Conservation (phyloP, 1,140 invertebrate genomes). For the Thaumetopoea pityocampa region DNA sequence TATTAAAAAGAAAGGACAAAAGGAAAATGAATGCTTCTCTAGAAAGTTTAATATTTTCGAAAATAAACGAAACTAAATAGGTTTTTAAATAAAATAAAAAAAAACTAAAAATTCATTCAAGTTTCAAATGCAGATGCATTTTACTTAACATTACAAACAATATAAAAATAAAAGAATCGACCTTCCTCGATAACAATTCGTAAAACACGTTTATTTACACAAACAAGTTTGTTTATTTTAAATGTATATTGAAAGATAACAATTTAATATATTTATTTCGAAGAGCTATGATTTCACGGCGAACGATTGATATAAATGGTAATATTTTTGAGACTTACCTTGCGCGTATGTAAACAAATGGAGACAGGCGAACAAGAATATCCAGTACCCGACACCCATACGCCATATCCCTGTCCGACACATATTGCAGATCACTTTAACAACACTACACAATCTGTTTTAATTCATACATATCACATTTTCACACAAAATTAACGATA, state of each 20-base stretch:
- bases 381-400: conserved; percentile 67
- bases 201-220: no score
- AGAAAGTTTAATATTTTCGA: conserved; percentile 13
- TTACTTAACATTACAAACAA: conserved; percentile 1
- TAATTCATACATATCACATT: conserved; percentile 74
- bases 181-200: no score
- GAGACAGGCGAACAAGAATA: conserved; percentile 60
- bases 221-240: no score
- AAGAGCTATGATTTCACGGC: conserved; percentile 7
- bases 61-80: not conserved
- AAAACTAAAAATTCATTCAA: not conserved
- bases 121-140: not conserved
- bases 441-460: conserved; percentile 59
- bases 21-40: no score
- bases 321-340: conserved; percentile 69
- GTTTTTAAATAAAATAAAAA: not conserved
- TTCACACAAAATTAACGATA: conserved; percentile 61
- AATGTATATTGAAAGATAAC: no score
- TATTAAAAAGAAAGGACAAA: no score
- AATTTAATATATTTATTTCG: no score
- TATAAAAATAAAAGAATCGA: no score
- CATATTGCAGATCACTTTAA: conserved; percentile 55
- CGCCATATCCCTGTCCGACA: conserved; percentile 68
- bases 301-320: conserved; percentile 59
- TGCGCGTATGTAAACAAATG: conserved; percentile 74